Conservation (phyloP, 92 coral and sea anemone genomes). For the Paragorgia papillata region DNA sequence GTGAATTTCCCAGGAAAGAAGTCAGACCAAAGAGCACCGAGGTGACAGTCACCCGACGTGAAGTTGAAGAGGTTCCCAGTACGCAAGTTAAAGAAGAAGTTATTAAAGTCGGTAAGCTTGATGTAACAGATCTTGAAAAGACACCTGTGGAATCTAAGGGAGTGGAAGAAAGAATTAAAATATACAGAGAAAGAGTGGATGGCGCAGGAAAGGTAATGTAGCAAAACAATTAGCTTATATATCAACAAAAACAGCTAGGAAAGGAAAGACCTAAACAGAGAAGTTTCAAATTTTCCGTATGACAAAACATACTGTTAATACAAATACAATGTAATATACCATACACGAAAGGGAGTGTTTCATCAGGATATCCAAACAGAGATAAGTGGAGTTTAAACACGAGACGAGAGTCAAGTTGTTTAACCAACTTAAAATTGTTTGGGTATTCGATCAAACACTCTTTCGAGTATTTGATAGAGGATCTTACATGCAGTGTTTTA, state of each 20-base stretch:
- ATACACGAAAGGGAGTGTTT: too few species aligned
- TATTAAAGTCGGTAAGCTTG: background rate
- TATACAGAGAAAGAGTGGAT: constrained; percentile 6
- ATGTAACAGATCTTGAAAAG: background rate
- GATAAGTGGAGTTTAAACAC: too few species aligned
- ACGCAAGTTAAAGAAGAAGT: background rate
- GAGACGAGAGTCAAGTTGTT: too few species aligned
- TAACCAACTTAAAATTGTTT: too few species aligned
- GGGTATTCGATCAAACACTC: too few species aligned
- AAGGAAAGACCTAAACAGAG: background rate
- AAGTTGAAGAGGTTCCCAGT: background rate
- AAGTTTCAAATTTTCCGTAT: background rate
- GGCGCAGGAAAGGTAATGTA: background rate
- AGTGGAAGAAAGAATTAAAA: background rate
- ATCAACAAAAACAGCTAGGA: too few species aligned
- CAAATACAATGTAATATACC: too few species aligned
- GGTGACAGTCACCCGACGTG: background rate
- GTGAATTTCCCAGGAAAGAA: background rate
- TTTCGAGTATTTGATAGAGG: too few species aligned
- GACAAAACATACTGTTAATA: too few species aligned
- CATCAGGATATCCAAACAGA: too few species aligned
- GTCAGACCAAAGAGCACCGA: background rate
- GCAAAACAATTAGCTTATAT: too few species aligned
- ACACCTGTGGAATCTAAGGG: background rate
- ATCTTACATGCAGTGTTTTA: too few species aligned